Evolutionary conservation across 1,140 invertebrate species (phyloP), one percentile per base, ranked within the genome.

Genomic region (Holcopasites calliopsidis): DNA sequence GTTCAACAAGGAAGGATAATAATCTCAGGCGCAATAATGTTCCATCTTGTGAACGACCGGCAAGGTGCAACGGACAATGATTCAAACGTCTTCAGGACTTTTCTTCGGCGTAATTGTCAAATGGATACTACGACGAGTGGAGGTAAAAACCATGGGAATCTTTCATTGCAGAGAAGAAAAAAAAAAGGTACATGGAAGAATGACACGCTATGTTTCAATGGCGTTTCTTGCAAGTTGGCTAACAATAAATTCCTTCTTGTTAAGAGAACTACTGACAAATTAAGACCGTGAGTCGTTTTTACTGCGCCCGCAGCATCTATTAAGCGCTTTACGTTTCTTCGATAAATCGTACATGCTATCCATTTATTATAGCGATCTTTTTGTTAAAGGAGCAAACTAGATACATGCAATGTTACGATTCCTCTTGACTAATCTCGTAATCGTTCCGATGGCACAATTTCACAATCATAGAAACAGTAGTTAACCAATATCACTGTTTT

Each of bases 1-100:
- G 70, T 78, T 66, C 80, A 83, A 75, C 54, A 79, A 84, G 58
- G 73, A 83, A 77, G 81, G 82, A 84, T 84, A 83, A 80, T 77
- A 71, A 80, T 84, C 81, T 71, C 52, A 62, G 44, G 40, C 61
- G 79, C 69, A 82, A 73, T 83, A 83, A 83, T 83, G 79, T 60
- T 74, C 77, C 75, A 78, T 83, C 79, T 78, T 50, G 62, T 49
- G 58, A 78, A 40, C 71, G 79, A 68, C 66, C 73, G 61, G 44
- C 78, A 80, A 83, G 75, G 75, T 78, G 79, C 70, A 77, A 47
- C 54, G 44, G 60, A 82, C 79, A 78, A 82, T 83, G 80, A 83
- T 82, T 82, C 79, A 73, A 82, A 82, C 38, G 58, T 38, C 47
- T 54, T 31, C 54, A 33, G 26, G 11, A 60, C 52, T 60, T 44